Percentiles rank a stretch among this genome's conserved stretches.
Conservation (phyloP, 2,113 vertebrate genomes). For the Menura novaehollandiae region DNA sequence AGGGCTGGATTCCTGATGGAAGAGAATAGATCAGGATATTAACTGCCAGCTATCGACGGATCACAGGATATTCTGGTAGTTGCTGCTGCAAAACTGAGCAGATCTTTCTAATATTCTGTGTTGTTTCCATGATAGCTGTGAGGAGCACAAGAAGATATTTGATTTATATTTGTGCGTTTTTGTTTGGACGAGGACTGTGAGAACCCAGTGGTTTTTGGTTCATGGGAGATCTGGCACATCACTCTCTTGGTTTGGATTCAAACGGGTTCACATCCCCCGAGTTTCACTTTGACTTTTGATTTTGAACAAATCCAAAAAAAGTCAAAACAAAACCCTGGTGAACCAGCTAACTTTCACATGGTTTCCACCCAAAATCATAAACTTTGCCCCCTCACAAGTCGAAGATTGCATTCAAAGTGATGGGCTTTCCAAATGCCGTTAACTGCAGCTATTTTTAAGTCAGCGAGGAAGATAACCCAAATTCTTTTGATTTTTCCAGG, state of each 20-base stretch:
- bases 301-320: conserved; percentile 31
- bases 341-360: conserved; percentile 36
- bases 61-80: conserved; percentile 51
- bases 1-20: neutral
- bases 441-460: conserved; percentile 9
- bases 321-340: neutral
- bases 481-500: conserved; percentile 24
- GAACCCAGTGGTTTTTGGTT: conserved; percentile 45
- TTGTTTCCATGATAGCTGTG: neutral
- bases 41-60: conserved; percentile 46
- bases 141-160: conserved; percentile 9
- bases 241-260: conserved; percentile 32
- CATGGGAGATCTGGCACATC: conserved; percentile 40
- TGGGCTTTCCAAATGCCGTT: neutral
- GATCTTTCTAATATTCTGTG: conserved; percentile 25
- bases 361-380: conserved; percentile 42
- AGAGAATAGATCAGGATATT: conserved; percentile 58
- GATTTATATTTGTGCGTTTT: conserved; percentile 33
- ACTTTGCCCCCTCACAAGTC: conserved; percentile 28
- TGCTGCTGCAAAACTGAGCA: conserved; percentile 16
- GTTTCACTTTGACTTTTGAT: conserved; percentile 50
- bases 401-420: neutral
- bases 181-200: conserved; percentile 50
- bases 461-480: neutral
- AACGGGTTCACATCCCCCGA: conserved; percentile 61